phyloP scores from a whole-genome alignment of 2,888 invertebrate genomes.

The Eledona agricola region DNA sequence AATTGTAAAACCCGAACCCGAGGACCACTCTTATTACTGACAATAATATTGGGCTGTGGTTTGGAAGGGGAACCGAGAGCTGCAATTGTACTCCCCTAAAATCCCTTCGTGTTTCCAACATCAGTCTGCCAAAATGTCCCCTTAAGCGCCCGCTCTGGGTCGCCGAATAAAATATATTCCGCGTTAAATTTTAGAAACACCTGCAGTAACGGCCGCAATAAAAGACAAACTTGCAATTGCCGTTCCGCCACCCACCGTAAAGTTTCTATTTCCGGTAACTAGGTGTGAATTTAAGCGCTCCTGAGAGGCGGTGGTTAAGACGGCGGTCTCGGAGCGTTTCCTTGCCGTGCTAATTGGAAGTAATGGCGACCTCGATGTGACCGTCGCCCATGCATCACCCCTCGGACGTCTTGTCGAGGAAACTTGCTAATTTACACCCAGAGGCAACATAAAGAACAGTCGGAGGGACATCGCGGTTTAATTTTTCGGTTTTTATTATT shows the following conservation, averaged over 20 bases:
- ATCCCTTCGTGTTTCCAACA: too few species aligned
- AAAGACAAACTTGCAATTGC: conserved; percentile 5
- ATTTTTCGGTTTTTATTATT: conserved; percentile 42
- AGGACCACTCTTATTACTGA: too few species aligned
- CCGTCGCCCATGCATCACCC: conserved; percentile 56
- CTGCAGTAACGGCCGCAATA: too few species aligned
- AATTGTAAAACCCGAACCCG: too few species aligned
- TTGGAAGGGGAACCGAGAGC: too few species aligned
- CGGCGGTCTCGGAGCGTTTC: conserved; percentile 49
- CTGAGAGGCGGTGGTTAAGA: conserved; percentile 42
- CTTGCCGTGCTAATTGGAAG: conserved; percentile 58
- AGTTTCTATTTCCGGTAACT: conserved; percentile 14
- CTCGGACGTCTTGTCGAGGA: conserved; percentile 50
- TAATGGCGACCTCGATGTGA: conserved; percentile 57
- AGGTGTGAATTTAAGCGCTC: conserved; percentile 22
- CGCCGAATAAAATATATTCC: not conserved
- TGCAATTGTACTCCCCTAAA: too few species aligned
- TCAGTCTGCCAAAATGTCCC: too few species aligned
- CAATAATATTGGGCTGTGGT: too few species aligned
- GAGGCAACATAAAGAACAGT: conserved; percentile 7
- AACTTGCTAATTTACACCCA: conserved; percentile 59
- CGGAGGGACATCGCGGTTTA: conserved; percentile 18
- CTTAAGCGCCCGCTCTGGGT: too few species aligned
- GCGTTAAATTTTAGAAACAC: conserved; percentile 1
- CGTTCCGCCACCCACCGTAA: conserved; percentile 9